phyloP scores from a whole-genome alignment of 2,888 invertebrate genomes.

The Archaeoteleia sp. region DNA sequence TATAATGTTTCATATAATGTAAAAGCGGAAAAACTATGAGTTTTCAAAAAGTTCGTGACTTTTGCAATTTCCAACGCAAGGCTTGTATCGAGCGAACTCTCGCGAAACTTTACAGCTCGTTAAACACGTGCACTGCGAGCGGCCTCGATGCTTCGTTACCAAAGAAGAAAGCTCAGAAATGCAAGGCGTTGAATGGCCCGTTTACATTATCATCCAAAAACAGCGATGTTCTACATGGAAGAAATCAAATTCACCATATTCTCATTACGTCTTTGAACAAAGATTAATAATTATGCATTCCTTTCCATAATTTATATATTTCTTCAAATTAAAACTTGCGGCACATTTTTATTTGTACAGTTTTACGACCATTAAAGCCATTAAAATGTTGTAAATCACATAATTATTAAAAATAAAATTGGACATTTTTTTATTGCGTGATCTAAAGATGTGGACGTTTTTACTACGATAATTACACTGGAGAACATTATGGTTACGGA shows the following conservation, averaged over 20 bases:
- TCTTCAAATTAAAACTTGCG: too few relatives aligned
- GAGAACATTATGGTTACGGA: too few relatives aligned
- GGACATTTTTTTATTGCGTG: too few relatives aligned
- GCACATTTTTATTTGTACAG: too few relatives aligned
- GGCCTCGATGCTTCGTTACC: conserved; percentile 58
- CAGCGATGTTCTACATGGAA: conserved; percentile 32
- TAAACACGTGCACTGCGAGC: conserved; percentile 60
- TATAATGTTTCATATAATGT: conserved; percentile 38
- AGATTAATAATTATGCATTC: too few relatives aligned
- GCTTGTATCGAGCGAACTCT: conserved; percentile 50
- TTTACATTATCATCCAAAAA: conserved; percentile 45
- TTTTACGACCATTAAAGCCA: too few relatives aligned
- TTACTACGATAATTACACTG: too few relatives aligned
- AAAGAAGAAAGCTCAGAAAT: conserved; percentile 35
- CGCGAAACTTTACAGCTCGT: conserved; percentile 60
- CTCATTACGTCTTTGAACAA: too few relatives aligned
- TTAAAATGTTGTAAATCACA: too few relatives aligned
- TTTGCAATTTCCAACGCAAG: conserved; percentile 42
- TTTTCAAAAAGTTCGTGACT: conserved; percentile 49
- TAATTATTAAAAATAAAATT: too few relatives aligned
- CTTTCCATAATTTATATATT: too few relatives aligned
- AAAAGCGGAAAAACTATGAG: conserved; percentile 36
- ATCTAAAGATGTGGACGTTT: too few relatives aligned
- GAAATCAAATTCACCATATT: conserved; percentile 10
- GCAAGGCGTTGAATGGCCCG: conserved; percentile 37